These are phyloP conservation scores for Thereva unica DNA, from an alignment of 2,888 invertebrate genomes.

Conservation along the genomic window DNA sequence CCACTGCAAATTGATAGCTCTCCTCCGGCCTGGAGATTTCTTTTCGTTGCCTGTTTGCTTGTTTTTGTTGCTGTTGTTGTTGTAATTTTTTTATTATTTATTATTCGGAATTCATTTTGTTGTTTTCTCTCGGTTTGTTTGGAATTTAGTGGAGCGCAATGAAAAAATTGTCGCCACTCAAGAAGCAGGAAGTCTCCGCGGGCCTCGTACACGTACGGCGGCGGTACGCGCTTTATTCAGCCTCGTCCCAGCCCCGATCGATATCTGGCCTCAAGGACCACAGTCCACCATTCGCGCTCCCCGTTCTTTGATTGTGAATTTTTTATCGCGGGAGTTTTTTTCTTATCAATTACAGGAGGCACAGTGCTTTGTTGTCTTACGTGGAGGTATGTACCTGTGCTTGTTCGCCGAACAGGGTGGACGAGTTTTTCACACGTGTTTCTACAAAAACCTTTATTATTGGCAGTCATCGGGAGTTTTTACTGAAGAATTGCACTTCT, in stretches of 20 bases:
- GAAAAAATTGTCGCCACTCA: conserved; percentile 39
- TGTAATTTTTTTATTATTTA: neutral
- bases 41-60: conserved; percentile 2
- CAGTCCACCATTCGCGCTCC: neutral
- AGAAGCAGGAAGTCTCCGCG: conserved; percentile 40
- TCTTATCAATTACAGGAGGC: neutral
- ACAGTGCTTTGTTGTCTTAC: neutral
- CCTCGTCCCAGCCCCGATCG: neutral
- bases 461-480: too few species aligned
- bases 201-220: conserved; percentile 23
- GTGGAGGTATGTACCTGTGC: conserved; percentile 18
- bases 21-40: conserved; percentile 23
- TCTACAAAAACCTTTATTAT: too few species aligned
- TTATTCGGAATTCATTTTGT: too few species aligned
- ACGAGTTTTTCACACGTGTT: neutral
- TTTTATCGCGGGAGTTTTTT: conserved; percentile 1
- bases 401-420: conserved; percentile 10
- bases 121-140: neutral
- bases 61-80: conserved; percentile 2
- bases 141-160: conserved; percentile 21
- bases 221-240: neutral
- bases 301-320: neutral
- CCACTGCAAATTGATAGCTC: conserved; percentile 36
- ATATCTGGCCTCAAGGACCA: neutral
- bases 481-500: too few species aligned